Evolutionary conservation across 2,113 vertebrate species (phyloP), one percentile per base, ranked within the genome.

Genomic region (Platichthys flesus): DNA sequence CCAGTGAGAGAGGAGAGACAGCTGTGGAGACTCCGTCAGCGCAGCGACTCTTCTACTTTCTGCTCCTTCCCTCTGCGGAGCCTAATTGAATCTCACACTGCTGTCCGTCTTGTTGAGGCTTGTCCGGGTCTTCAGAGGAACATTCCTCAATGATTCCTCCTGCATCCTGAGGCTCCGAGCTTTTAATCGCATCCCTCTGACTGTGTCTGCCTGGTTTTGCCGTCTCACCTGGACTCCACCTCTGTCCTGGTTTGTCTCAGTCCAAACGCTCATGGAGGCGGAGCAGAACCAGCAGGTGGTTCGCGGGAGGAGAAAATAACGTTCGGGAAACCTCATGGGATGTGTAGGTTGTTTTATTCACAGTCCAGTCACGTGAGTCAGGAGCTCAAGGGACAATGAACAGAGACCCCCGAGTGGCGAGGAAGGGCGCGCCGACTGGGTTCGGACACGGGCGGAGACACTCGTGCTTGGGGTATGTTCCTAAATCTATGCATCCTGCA

Each of bases 391-490:
- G 78, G 21, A 92, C 77, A 52, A 93, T 92, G 91, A 93, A 86
- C 85, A 94, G 91, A 84, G 91, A 94, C 26, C 42, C 57, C 37
- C 82, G 92, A 15, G 24, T 83, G 49, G 51, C 68, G 15, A 85
- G 90, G 56, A 93, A 89, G 82, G 88, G 70, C 57, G 56, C 26
- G 6, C 63, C 71, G 15, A 71, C 87, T 70, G 85, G 85, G 49
- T 90, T 86, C 7, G 89, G 92, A 69, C 85, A 90, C 10, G 82
- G 86, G 58, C 86, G 92, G 67, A 92, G 93, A 47, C 93, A 94
- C 85, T 94, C 93, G 57, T 94, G 91, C 26, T 85, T 92, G 80
- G 92, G 93, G 93, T 94, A 94, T 42, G 92, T 93, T 77, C 4
- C 54, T 37, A 28, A 75, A 76, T 47, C 54, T 58, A 20, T 64